phyloP scores from a whole-genome alignment of 2,888 invertebrate species.

The Hyposoter dolosus region DNA sequence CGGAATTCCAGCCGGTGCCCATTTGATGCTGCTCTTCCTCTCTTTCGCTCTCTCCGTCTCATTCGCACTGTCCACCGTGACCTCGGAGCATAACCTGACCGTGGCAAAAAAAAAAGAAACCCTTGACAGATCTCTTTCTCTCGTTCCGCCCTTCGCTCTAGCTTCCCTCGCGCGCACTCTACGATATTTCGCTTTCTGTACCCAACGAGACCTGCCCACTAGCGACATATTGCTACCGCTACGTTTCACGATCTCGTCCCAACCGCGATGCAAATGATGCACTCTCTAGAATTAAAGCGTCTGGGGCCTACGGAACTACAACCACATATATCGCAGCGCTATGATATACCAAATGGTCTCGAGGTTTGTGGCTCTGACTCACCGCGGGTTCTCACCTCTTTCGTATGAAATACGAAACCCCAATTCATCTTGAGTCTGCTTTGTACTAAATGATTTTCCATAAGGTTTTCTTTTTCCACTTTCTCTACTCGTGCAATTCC shows the following conservation, averaged over 20 bases:
- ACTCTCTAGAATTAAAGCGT: constrained; percentile 83
- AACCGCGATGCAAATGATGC: constrained; percentile 82
- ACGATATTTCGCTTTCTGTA: constrained; percentile 36
- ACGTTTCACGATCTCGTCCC: constrained; percentile 55
- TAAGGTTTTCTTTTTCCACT: not conserved
- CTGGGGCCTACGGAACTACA: constrained; percentile 73
- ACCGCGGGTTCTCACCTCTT: constrained; percentile 22
- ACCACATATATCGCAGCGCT: not conserved
- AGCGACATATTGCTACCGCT: constrained; percentile 71
- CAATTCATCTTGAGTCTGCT: constrained; percentile 51
- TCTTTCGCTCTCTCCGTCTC: constrained; percentile 35
- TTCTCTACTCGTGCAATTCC: constrained; percentile 5
- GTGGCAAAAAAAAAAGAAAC: constrained; percentile 28
- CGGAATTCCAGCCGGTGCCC: constrained; percentile 69
- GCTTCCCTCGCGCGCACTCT: constrained; percentile 30
- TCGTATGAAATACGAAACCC: not conserved
- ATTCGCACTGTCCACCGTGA: constrained; percentile 49
- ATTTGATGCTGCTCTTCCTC: constrained; percentile 69
- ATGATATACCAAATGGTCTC: not conserved
- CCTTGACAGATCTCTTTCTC: constrained; percentile 29
- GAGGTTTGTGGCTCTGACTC: constrained; percentile 20
- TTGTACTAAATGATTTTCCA: constrained; percentile 3
- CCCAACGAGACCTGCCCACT: constrained; percentile 61
- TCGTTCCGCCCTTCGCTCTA: constrained; percentile 23
- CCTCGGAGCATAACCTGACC: constrained; percentile 47